Percentiles rank a stretch among this genome's conserved stretches.
Evolutionary conservation across 1,140 invertebrate genomes (phyloP).

Genomic region (Piezodorus guildinii): DNA sequence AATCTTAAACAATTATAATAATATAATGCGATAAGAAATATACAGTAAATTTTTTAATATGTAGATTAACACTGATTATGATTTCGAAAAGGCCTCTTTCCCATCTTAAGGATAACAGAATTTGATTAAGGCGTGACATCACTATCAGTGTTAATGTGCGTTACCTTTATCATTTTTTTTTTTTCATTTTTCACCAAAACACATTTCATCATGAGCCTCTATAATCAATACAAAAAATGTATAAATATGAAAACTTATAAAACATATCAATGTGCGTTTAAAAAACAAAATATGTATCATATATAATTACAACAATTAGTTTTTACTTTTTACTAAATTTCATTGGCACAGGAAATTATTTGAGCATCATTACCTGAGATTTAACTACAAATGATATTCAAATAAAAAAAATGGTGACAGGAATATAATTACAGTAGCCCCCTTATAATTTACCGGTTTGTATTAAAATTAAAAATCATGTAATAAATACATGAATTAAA

Average conservation of each 20-base stretch:
- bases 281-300: too few species aligned
- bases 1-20: constrained; percentile 3
- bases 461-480: background rate
- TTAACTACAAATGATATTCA: background rate
- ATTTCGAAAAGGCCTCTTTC: background rate
- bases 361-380: constrained; percentile 14
- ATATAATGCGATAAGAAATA: constrained; percentile 5
- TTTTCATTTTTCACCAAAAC: constrained; percentile 14
- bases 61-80: constrained; percentile 1
- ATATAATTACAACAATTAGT: too few species aligned
- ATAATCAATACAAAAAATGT: background rate
- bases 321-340: background rate
- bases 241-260: background rate
- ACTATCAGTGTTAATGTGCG: constrained; percentile 10
- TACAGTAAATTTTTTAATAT: background rate
- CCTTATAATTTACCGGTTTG: background rate
- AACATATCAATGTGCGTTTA: background rate
- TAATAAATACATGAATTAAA: background rate
- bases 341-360: constrained; percentile 16
- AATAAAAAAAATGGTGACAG: background rate
- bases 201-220: constrained; percentile 15
- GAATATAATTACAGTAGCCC: background rate
- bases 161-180: background rate
- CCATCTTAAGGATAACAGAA: background rate
- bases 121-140: background rate